phyloP scores from a whole-genome alignment of 2,888 invertebrate species.

The Ochropleura plecta region DNA sequence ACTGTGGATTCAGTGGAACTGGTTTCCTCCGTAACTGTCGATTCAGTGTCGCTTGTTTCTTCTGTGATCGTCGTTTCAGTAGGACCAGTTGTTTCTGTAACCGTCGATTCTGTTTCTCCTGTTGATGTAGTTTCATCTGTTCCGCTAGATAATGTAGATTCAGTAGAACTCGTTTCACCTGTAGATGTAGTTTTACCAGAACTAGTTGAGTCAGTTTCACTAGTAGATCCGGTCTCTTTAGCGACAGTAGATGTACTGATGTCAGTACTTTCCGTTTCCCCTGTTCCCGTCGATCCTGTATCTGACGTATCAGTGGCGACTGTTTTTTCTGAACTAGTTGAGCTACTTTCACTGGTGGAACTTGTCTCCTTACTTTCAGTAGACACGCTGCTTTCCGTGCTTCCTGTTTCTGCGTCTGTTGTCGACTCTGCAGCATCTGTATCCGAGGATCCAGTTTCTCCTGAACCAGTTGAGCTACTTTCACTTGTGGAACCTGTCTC shows the following conservation, averaged over 20 bases:
- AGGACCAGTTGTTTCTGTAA: slow-evolving; percentile 11
- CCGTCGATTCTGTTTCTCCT: slow-evolving; percentile 23
- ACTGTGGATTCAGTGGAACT: slow-evolving; percentile 42
- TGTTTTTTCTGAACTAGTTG: slow-evolving; percentile 29
- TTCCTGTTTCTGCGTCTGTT: slow-evolving; percentile 27
- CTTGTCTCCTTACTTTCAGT: slow-evolving; percentile 6
- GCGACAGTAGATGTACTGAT: slow-evolving; percentile 12
- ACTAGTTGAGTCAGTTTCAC: slow-evolving; percentile 24
- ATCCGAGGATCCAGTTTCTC: slow-evolving; percentile 21
- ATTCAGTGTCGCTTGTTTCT: slow-evolving; percentile 15
- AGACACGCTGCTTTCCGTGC: slow-evolving; percentile 25
- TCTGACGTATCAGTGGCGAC: slow-evolving; percentile 8
- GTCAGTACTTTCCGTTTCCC: slow-evolving; percentile 18
- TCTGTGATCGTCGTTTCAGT: slow-evolving; percentile 28
- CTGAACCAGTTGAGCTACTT: slow-evolving; percentile 17
- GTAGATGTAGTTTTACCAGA: slow-evolving; percentile 8
- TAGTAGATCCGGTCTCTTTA: slow-evolving; percentile 22
- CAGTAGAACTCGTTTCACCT: slow-evolving; percentile 13
- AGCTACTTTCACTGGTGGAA: slow-evolving; percentile 7
- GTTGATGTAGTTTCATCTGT: slow-evolving; percentile 24
- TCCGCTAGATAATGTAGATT: slow-evolving; percentile 17
- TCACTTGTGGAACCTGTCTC: slow-evolving; percentile 22
- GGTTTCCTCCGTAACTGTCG: slow-evolving; percentile 23
- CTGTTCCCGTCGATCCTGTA: slow-evolving; percentile 11
- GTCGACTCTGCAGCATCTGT: slow-evolving; percentile 18